Evolutionary conservation across 2,888 invertebrate species (phyloP), one percentile per base, ranked within the genome.

Genomic region (Cecidostiba fungosa): DNA sequence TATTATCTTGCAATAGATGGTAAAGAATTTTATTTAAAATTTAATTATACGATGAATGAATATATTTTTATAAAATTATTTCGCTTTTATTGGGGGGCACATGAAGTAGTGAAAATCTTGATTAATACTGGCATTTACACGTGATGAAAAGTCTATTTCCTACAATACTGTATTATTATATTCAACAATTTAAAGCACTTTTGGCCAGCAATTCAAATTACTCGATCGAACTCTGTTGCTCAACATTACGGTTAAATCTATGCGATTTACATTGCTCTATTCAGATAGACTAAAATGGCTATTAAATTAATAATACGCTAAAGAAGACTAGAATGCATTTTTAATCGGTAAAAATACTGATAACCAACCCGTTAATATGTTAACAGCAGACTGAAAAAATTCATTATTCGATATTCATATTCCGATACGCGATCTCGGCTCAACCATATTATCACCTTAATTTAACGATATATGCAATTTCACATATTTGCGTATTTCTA

Each of bases 61-160:
- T n/a, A 14, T n/a, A 8, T 59, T 59, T 8, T 6, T 59, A 59
- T 23, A 59, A 59, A 59, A 50, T 50, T 50, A 50, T 16, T 50
- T 69, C 4, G 14, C 6, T 29, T 29, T 69, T 69, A 5, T 14
- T 19, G 32, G 14, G 14, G 6, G 19, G 19, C 16, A 32, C 29
- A 69, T 69, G 14, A 5, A 73, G 26, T 50, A 74, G 66, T 29
- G 66, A 74, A 74, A 74, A 50, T 36, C 76, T 36, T 26, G 32
- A 54, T 10, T 3, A 77, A 77, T 32, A 77, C 29, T 77, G 76
- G 23, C 36, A 59, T 77, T 59, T 32, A n/a, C 54, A 50, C 32
- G 36, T 29, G 29, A 59, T 77, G 59, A 19, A 77, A 77, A 77
- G 59, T 77, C 59, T 77, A 77, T 59, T n/a, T n/a, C 6, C 54